Conservation (phyloP, 2,888 invertebrate genomes). For the Hemaris fuciformis region DNA sequence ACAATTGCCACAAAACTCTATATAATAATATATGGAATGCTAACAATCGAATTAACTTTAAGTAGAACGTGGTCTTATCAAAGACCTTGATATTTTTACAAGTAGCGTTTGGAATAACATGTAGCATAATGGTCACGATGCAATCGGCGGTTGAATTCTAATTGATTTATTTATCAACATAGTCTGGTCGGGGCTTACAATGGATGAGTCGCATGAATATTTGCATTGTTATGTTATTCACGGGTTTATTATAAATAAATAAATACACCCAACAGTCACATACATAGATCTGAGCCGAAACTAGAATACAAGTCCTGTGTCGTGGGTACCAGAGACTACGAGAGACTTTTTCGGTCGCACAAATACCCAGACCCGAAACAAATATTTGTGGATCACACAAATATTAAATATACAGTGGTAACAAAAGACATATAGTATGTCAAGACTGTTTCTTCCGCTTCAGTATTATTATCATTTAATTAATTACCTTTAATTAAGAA, state of each 20-base stretch:
- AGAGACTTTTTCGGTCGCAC: neutral
- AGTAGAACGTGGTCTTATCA: neutral
- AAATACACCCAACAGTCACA: too few relatives aligned
- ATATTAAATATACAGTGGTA: too few relatives aligned
- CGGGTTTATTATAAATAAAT: too few relatives aligned
- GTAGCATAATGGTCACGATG: neutral
- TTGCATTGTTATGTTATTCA: neutral
- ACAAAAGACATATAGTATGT: too few relatives aligned
- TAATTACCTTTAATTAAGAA: too few relatives aligned
- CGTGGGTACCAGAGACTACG: too few relatives aligned
- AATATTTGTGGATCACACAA: neutral
- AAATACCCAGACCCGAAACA: neutral
- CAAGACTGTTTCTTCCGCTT: too few relatives aligned
- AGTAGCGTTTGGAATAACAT: conserved; percentile 14
- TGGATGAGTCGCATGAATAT: neutral
- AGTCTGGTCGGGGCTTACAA: neutral
- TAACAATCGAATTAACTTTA: too few relatives aligned
- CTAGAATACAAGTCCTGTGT: too few relatives aligned
- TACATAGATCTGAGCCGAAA: neutral
- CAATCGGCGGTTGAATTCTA: neutral
- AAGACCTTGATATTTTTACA: neutral
- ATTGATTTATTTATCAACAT: conserved; percentile 6
- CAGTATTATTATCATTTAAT: too few relatives aligned
- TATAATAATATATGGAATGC: too few relatives aligned
- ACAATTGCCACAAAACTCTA: too few relatives aligned